phyloP scores from a whole-genome alignment of 2,888 invertebrate species.

The Phrixothrix hirtus region DNA sequence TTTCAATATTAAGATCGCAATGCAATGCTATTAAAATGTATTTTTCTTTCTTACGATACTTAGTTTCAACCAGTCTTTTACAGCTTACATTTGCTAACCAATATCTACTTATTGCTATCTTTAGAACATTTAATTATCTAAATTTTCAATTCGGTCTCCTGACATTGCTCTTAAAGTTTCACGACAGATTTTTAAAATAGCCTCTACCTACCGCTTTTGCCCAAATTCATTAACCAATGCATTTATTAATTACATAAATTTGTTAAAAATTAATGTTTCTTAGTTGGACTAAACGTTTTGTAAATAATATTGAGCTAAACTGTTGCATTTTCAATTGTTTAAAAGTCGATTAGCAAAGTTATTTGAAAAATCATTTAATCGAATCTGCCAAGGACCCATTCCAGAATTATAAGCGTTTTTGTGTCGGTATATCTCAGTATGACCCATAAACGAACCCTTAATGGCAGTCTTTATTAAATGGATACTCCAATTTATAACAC shows the following conservation, averaged over 20 bases:
- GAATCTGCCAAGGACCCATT: slow-evolving; percentile 11
- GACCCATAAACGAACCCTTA: slow-evolving; percentile 31
- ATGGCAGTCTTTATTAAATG: slow-evolving; percentile 48
- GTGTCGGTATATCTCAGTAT: slow-evolving; percentile 23
- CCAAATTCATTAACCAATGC: no score
- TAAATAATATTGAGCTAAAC: background rate
- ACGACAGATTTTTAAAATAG: no score
- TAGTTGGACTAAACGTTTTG: background rate
- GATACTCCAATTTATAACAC: slow-evolving; percentile 55
- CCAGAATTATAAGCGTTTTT: slow-evolving; percentile 20
- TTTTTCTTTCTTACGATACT: no score
- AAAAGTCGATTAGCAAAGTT: slow-evolving; percentile 1
- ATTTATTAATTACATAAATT: background rate
- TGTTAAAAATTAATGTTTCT: background rate
- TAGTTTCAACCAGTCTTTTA: no score
- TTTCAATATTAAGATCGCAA: no score
- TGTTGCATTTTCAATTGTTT: background rate
- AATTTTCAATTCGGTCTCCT: no score
- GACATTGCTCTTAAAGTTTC: no score
- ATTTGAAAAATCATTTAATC: slow-evolving; percentile 10
- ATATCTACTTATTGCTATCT: no score
- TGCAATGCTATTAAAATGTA: no score
- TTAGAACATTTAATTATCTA: no score
- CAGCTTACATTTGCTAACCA: no score
- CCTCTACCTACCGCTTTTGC: no score